Evolutionary conservation across 1,140 invertebrate species (phyloP).

Genomic region (Drosophila bifasciata): DNA sequence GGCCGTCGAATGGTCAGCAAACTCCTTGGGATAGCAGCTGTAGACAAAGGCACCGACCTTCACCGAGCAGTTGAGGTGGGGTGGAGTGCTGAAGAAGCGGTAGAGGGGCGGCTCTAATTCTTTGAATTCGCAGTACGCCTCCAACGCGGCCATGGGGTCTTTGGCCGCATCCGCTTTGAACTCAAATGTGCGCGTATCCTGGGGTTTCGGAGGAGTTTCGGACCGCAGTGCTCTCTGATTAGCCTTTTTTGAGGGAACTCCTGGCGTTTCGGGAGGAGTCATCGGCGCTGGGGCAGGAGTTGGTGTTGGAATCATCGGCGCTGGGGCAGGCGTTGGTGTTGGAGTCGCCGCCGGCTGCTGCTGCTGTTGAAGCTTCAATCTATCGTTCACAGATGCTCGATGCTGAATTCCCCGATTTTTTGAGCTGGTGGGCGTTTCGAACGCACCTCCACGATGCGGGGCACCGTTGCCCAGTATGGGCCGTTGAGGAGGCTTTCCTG

Average conservation of each 20-base stretch:
- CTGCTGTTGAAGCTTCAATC: conserved; percentile 41
- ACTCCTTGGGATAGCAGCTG: conserved; percentile 73
- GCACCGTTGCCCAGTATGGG: conserved; percentile 66
- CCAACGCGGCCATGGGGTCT: conserved; percentile 50
- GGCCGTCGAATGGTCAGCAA: conserved; percentile 44
- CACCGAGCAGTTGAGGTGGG: conserved; percentile 57
- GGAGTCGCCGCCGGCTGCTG: conserved; percentile 1
- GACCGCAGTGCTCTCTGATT: neutral
- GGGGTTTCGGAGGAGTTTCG: neutral
- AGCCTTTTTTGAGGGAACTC: neutral
- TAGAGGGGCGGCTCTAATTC: conserved; percentile 47
- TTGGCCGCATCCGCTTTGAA: conserved; percentile 29
- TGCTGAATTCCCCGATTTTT: conserved; percentile 28
- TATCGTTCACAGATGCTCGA: conserved; percentile 60
- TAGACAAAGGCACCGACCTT: conserved; percentile 55
- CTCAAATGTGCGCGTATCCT: neutral
- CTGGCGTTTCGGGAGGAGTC: conserved; percentile 59
- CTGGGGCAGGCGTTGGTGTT: no score
- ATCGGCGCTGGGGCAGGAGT: conserved; percentile 1
- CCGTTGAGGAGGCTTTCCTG: conserved; percentile 49
- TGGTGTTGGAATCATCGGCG: neutral
- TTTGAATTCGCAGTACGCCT: conserved; percentile 56
- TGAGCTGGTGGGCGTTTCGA: neutral
- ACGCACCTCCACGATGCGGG: conserved; percentile 15
- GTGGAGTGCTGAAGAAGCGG: conserved; percentile 34